These are phyloP conservation scores for Drosophila ustulata DNA, from an alignment of 2,888 invertebrate genomes.

Conservation along the genomic window DNA sequence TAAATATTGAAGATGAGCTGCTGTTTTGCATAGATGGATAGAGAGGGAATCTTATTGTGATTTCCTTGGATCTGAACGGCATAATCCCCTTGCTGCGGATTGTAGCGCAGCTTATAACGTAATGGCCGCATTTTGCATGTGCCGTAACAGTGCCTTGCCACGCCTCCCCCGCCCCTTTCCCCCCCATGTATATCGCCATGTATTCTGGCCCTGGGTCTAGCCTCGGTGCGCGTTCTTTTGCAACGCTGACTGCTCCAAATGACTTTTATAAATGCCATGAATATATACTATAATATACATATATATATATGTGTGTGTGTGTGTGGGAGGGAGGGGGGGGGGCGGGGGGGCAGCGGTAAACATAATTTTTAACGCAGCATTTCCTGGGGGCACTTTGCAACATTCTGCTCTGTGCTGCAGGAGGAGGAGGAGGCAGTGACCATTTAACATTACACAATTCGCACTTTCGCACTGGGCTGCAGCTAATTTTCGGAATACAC, in stretches of 20 bases:
- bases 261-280: slow-evolving; percentile 79
- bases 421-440: slow-evolving; percentile 13
- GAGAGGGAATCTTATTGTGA: too few species aligned
- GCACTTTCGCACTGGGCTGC: slow-evolving; percentile 40
- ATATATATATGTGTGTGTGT: slow-evolving; percentile 8
- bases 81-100: slow-evolving; percentile 5
- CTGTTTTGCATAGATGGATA: too few species aligned
- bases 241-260: slow-evolving; percentile 58
- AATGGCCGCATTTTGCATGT: slow-evolving; percentile 67
- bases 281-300: slow-evolving; percentile 35
- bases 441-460: slow-evolving; percentile 62
- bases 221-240: slow-evolving; percentile 20
- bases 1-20: too few species aligned
- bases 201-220: slow-evolving; percentile 9
- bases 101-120: slow-evolving; percentile 51
- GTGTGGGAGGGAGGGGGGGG: too few species aligned
- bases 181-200: slow-evolving; percentile 1
- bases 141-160: slow-evolving; percentile 1
- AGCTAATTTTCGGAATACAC: slow-evolving; percentile 55
- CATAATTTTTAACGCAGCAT: slow-evolving; percentile 77
- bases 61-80: not conserved
- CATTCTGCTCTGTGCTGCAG: slow-evolving; percentile 33
- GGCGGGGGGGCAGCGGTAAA: slow-evolving; percentile 23
- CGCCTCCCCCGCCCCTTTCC: too few species aligned
- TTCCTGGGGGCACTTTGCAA: slow-evolving; percentile 56